Evolutionary conservation across 1,140 invertebrate species (phyloP), one percentile per base, ranked within the genome.

Genomic region (Ruditapes philippinarum): DNA sequence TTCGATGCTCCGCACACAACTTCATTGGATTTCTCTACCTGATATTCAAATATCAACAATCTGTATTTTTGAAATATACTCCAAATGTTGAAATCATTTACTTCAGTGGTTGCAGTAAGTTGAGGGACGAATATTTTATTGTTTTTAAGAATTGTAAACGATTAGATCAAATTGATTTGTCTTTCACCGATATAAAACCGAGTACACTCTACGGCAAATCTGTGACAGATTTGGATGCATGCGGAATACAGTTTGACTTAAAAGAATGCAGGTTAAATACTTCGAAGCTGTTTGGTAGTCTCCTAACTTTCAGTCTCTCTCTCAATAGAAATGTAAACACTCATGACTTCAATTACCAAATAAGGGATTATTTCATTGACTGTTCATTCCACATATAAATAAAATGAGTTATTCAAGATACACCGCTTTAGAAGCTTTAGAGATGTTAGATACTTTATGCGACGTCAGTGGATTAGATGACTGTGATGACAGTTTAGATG

Each of bases 31-130:
- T 19, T 42, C n/a, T 28, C 33, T 83, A 17, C 4, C 60, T 49
- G 42, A 42, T 17, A 14, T 3, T 12, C 62, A 31, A 17, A 83
- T 83, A 14, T 83, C 81, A 49, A 83, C 62, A 49, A 22, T 49
- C 33, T 19, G 31, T 31, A n/a, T 83, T 83, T 33, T 17, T 83
- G 25, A 60, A 70, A 40, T 11, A 49, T 31, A 31, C 42, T 17
- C 81, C 81, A 49, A 83, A 70, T 33, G 19, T 83, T 11, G 40
- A 83, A 49, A 25, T 70, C 5, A 1, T 74, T 17, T 22, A 74
- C 14, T 49, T 78, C 7, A 28, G 5, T 17, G 74, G 74, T 0
- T 78, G 74, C 25, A 51, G 28, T 1, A 78, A 38, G 38, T n/a
- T 57, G 22, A 38, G n/a, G 33, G 49, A 74, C 22, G 22, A 9